Evolutionary conservation across 2,888 invertebrate genomes (phyloP), one percentile per base, ranked within the genome.

Genomic region (Camptogramma bilineatum): DNA sequence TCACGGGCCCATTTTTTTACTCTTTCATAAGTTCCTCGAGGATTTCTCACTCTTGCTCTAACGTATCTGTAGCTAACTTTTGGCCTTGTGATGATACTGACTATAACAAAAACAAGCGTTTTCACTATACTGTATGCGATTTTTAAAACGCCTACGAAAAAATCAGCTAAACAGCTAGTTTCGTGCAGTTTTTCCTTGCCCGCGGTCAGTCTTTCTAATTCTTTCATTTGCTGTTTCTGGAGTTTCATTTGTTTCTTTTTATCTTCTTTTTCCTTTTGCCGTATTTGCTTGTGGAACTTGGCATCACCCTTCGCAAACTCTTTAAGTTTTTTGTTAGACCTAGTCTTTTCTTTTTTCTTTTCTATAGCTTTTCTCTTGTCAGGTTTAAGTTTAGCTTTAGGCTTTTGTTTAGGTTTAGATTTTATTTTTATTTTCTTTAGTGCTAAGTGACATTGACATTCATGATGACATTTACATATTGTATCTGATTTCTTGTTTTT

Each of bases 81-180:
- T 9, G 87, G 87, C 50, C 76, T 60, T 2, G 31, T 61, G 28
- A 84, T 66, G 2, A 74, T 2, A 53, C 66, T 71, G 56, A 65
- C 73, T 18, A 77, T 4, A 13, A 71, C 17, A 31, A 24, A 61
- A 2, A 79, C 8, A 0, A 75, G 0, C 17, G 59, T 61, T 52
- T 60, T 71, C 0, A 71, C 0, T 10, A 72, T 18, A 18, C 55
- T 50, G 10, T 75, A 7, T 1, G 53, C 42, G 9, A 78, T 4
- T 66, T 76, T 77, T 8, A 81, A 0, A 17, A 78, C 1, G 7
- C 81, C 81, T 42, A 74, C 8, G 16, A 79, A 7, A 44, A 78
- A 68, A 24, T 80, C 80, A 7, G 75, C 75, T 10, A 73, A 31
- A 63, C 74, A 80, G 62, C 78, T 82, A 5, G 75, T 70, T 10